Evolutionary conservation across 2,113 vertebrate genomes (phyloP).

Genomic region (Paedocypris sp.): DNA sequence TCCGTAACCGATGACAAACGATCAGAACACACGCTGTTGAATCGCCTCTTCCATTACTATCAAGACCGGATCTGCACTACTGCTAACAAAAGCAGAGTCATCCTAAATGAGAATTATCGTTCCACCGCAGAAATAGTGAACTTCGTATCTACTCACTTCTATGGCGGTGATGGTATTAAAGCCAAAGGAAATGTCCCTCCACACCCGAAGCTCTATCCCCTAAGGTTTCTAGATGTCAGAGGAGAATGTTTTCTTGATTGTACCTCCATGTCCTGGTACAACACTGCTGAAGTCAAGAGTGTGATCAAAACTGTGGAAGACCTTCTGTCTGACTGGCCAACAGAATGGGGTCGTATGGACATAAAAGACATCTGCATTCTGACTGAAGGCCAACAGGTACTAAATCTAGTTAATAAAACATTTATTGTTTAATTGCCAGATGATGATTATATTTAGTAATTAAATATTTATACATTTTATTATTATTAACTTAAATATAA

Average conservation of each 20-base stretch:
- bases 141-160: constrained; percentile 78
- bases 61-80: constrained; percentile 55
- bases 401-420: not conserved
- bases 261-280: constrained; percentile 66
- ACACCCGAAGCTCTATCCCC: constrained; percentile 56
- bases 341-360: constrained; percentile 61
- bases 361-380: constrained; percentile 67
- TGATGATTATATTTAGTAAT: too few relatives aligned
- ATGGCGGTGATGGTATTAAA: constrained; percentile 62
- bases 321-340: constrained; percentile 62
- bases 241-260: constrained; percentile 60
- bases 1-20: constrained; percentile 51
- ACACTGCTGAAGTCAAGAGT: constrained; percentile 56
- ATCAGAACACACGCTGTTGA: constrained; percentile 69
- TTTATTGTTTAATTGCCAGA: not conserved
- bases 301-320: constrained; percentile 65
- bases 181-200: constrained; percentile 58
- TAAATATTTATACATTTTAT: too few relatives aligned
- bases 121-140: constrained; percentile 70
- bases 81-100: constrained; percentile 64
- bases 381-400: constrained; percentile 75
- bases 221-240: constrained; percentile 70
- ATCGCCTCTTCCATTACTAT: constrained; percentile 75
- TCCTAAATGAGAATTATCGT: constrained; percentile 83
- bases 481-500: too few relatives aligned